Percentiles rank a stretch among this genome's conserved stretches.
Evolutionary conservation across 2,888 invertebrate species (phyloP).

Genomic region (Drosophila anceps): DNA sequence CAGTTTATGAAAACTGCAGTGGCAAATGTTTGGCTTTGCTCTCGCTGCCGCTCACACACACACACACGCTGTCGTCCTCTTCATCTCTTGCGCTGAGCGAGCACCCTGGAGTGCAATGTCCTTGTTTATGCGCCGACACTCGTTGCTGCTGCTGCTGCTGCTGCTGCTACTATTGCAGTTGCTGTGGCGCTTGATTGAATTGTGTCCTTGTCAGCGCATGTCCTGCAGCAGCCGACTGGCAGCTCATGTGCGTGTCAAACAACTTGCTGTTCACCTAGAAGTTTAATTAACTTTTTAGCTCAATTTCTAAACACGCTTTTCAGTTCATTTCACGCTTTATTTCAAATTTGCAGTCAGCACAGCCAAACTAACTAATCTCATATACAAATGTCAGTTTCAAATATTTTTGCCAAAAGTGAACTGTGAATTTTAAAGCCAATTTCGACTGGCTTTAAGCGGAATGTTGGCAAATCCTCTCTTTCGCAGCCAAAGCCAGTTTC

Average conservation of each 20-base stretch:
- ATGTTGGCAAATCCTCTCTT: neutral
- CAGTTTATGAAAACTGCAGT: constrained; percentile 79
- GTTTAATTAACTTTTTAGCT: constrained; percentile 74
- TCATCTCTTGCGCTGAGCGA: constrained; percentile 15
- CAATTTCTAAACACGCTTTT: constrained; percentile 60
- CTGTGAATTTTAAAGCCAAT: constrained; percentile 17
- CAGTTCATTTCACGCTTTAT: constrained; percentile 16
- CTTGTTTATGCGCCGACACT: constrained; percentile 77
- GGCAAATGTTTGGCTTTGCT: constrained; percentile 65
- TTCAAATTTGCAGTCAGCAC: constrained; percentile 20
- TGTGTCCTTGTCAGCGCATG: constrained; percentile 76
- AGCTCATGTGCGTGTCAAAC: constrained; percentile 42
- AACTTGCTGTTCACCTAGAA: constrained; percentile 53
- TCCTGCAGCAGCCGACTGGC: constrained; percentile 50
- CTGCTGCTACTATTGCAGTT: constrained; percentile 35
- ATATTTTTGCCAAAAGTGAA: neutral
- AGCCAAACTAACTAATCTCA: constrained; percentile 23
- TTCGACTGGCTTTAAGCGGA: neutral
- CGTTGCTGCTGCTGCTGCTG: constrained; percentile 33
- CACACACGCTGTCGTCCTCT: constrained; percentile 9
- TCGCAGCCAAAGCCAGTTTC: neutral
- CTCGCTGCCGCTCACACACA: neutral
- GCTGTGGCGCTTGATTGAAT: constrained; percentile 74
- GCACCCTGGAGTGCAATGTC: constrained; percentile 79
- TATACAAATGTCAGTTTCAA: constrained; percentile 11